Evolutionary conservation across 2,797 vertebrate genomes (phyloP), one percentile per base, ranked within the genome.

Genomic region (Meriones psammophilus): DNA sequence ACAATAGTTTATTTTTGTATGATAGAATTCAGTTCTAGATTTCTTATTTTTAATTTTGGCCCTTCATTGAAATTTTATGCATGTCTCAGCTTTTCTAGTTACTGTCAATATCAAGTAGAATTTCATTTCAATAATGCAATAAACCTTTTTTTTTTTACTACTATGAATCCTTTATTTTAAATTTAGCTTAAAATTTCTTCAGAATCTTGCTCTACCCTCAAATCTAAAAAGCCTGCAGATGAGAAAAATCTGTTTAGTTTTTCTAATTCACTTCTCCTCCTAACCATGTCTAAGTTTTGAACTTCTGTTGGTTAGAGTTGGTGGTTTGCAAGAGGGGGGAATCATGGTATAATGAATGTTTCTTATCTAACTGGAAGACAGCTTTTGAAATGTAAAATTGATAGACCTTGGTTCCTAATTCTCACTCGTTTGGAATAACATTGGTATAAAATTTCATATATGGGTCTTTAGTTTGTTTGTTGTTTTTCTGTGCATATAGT

Each of bases 61-160:
- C 4, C 2, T 42, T 84, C 36, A 78, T 39, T 56, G 5, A 89
- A 92, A 64, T 92, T 74, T 60, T 91, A 9, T 28, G 22, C 33
- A 77, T 2, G 4, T 68, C 4, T 86, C 54, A 68, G 64, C 3
- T 86, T 73, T 95, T 77, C 17, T 60, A 85, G 12, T 50, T 15
- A 36, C 58, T 92, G 90, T 50, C 36, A 90, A 62, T 93, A 56
- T 62, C 46, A 94, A 95, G 46, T 36, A 80, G 56, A 93, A 89
- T 66, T n/a, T 73, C 15, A 88, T 80, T 93, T 87, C 50, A 92
- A 20, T 92, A 77, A 62, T 81, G 66, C 77, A 83, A 50, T 58
- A 62, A 42, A 30, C 1, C 2, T 18, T n/a, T 26, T 93, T 66
- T 33, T 39, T 26, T 93, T 66, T 33, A 30, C 12, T 92, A 68